Evolutionary conservation across 2,888 invertebrate species (phyloP), one percentile per base, ranked within the genome.

Genomic region (Linyphia triangularis): DNA sequence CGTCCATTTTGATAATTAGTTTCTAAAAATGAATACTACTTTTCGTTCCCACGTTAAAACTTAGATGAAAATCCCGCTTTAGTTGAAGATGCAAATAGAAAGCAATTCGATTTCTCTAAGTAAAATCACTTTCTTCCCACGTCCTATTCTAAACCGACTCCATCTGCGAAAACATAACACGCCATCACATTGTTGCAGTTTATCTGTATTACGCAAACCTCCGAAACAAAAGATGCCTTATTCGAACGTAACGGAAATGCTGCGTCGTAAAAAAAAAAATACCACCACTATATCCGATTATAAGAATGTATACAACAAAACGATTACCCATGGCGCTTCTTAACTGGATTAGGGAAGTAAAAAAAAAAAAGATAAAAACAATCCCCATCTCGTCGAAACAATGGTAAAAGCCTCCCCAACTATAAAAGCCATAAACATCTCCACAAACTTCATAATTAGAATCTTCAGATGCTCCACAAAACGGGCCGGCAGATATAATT

Each of bases 351-450:
- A 37, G 3, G 37, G 37, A 77, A 40, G 33, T 43, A 67, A n/a
- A 67, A 67, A 67, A 30, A 67, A 67, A 16, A 7, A n/a, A 9
- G n/a, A 33, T 19, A 69, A 69, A 40, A 77, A 77, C 33, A 63
- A 77, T n/a, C n/a, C 6, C 22, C 51, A 43, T 9, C 40, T 13
- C 43, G 10, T 59, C 59, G 7, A 61, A 77, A 85, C 85, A 85
- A 85, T 85, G 75, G 59, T 69, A 69, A 59, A 79, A 81, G 70
- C 69, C 57, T 57, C 43, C 65, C 30, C 10, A 83, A 43, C 33
- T 65, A 63, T 77, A 57, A 37, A 43, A 85, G 72, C 30, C 79
- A 86, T 86, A 86, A 86, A 86, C 81, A 79, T 67, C 73, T 75
- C 72, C 51, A 19, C 51, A 79, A 65, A 78, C 40, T 40, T 28